Percentiles rank a stretch among this genome's conserved stretches.
These are phyloP conservation scores for Bombylius discolor DNA, from an alignment of 2,888 invertebrate species.

Conservation along the genomic window DNA sequence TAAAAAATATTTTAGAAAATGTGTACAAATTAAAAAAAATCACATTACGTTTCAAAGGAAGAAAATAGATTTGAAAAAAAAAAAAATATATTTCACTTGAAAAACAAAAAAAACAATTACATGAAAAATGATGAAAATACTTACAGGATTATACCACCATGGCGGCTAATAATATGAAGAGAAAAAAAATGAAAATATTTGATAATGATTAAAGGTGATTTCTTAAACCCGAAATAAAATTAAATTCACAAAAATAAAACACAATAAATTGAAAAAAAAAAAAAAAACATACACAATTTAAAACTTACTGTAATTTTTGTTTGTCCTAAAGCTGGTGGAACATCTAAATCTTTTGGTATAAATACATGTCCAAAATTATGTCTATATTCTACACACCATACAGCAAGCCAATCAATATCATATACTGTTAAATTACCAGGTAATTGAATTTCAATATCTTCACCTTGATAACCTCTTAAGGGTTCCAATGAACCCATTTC, in stretches of 20 bases:
- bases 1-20: no score
- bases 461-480: slow-evolving; percentile 74
- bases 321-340: slow-evolving; percentile 81
- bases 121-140: slow-evolving; percentile 32
- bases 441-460: slow-evolving; percentile 81
- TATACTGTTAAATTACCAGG: slow-evolving; percentile 75
- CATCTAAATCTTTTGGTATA: slow-evolving; percentile 76
- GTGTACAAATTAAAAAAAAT: no score
- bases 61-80: no score
- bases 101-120: neutral
- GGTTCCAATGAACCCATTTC: slow-evolving; percentile 74
- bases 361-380: slow-evolving; percentile 85
- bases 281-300: neutral
- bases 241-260: neutral
- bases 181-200: slow-evolving; percentile 14
- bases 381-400: slow-evolving; percentile 81
- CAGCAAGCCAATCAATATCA: slow-evolving; percentile 82
- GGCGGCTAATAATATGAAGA: slow-evolving; percentile 50
- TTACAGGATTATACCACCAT: slow-evolving; percentile 90
- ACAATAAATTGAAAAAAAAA: slow-evolving; percentile 6
- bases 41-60: no score
- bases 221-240: neutral
- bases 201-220: neutral
- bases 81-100: no score
- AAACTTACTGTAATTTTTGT: slow-evolving; percentile 75